Evolutionary conservation across 2,888 invertebrate genomes (phyloP).

Genomic region (Stegophylla sp.): DNA sequence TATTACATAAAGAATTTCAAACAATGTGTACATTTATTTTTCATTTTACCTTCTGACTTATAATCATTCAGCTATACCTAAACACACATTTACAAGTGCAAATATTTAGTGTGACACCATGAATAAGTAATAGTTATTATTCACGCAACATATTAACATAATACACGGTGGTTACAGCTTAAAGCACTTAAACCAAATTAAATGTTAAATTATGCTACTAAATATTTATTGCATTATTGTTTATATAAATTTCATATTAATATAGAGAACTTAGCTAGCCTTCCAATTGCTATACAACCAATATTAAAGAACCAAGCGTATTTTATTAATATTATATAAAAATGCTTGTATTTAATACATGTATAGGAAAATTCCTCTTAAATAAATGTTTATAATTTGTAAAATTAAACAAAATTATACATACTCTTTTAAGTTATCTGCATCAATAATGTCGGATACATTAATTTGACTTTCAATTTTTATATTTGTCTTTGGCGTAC

Average conservation of each 20-base stretch:
- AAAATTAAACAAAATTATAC: conserved; percentile 7
- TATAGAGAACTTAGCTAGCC: background rate
- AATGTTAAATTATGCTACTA: background rate
- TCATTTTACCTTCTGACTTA: background rate
- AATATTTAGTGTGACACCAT: background rate
- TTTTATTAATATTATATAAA: no score
- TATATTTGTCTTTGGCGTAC: background rate
- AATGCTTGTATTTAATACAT: no score
- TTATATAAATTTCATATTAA: background rate
- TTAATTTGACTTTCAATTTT: conserved; percentile 21
- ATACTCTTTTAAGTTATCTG: conserved; percentile 10
- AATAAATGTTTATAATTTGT: background rate
- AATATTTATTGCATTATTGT: background rate
- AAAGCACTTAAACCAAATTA: background rate
- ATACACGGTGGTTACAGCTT: background rate
- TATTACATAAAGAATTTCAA: background rate
- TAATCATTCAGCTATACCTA: background rate
- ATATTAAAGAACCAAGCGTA: no score
- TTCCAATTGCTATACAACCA: background rate
- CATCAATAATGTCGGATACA: conserved; percentile 28
- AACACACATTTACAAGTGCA: background rate
- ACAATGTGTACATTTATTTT: background rate
- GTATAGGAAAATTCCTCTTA: no score
- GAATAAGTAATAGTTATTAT: background rate
- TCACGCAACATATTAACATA: background rate